Evolutionary conservation across 2,888 invertebrate genomes (phyloP).

Genomic region (Heteromyza rotundicornis): DNA sequence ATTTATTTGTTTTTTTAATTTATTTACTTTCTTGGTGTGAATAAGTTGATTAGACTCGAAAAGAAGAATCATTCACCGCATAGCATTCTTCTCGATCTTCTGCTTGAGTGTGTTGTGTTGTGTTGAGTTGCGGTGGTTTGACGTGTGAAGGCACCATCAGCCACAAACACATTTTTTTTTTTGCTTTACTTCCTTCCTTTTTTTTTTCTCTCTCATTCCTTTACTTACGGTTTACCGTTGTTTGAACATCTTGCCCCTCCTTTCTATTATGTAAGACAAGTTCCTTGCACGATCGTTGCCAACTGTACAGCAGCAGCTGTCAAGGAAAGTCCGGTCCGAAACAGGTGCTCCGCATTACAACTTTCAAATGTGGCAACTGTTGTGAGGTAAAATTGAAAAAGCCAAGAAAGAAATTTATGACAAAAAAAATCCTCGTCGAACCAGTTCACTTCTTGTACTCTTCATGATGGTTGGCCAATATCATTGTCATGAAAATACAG

Average conservation of each 20-base stretch:
- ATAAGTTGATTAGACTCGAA: background rate
- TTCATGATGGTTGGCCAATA: too few relatives aligned
- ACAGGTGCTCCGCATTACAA: conserved; percentile 4
- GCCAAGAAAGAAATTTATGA: too few relatives aligned
- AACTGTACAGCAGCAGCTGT: conserved; percentile 15
- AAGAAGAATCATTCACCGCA: too few relatives aligned
- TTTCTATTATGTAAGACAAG: conserved; percentile 19
- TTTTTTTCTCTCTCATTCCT: background rate
- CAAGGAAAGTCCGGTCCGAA: background rate
- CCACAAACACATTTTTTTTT: background rate
- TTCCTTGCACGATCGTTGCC: background rate
- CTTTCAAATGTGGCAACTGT: conserved; percentile 15
- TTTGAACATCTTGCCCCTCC: background rate
- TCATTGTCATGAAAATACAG: too few relatives aligned
- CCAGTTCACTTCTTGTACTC: too few relatives aligned
- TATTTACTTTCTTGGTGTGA: background rate
- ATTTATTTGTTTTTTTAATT: background rate
- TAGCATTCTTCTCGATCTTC: background rate
- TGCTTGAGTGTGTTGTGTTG: background rate
- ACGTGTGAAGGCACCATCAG: conserved; percentile 18
- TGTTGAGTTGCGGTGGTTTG: conserved; percentile 12
- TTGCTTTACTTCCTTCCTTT: background rate
- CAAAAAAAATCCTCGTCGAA: too few relatives aligned
- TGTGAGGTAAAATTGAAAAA: too few relatives aligned
- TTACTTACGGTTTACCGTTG: conserved; percentile 20